Conservation (phyloP, 2,113 vertebrate genomes). For the Colossoma macropomum region DNA sequence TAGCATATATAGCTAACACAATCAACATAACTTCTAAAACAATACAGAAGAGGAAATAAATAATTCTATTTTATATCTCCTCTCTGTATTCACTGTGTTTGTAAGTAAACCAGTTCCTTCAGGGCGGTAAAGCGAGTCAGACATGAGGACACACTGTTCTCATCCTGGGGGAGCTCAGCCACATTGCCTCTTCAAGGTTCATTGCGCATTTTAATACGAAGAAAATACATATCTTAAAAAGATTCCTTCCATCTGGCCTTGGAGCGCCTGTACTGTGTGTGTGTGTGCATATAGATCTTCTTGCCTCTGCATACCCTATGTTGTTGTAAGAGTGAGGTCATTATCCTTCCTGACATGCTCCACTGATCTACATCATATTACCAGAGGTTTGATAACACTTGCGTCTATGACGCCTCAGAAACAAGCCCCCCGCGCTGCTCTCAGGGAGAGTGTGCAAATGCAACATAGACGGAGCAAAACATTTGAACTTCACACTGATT, state of each 20-base stretch:
- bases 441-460: not conserved
- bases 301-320: slow-evolving; percentile 24
- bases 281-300: not conserved
- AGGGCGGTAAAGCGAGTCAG: slow-evolving; percentile 1
- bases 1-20: not conserved
- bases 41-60: not conserved
- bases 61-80: not conserved
- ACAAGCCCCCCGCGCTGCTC: not conserved
- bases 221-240: slow-evolving; percentile 57
- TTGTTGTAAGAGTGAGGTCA: slow-evolving; percentile 55
- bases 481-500: not conserved
- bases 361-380: slow-evolving; percentile 67
- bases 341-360: slow-evolving; percentile 71
- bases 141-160: slow-evolving; percentile 49
- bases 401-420: slow-evolving; percentile 14
- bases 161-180: slow-evolving; percentile 55
- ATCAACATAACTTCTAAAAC: not conserved
- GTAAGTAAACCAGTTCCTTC: slow-evolving; percentile 28
- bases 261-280: slow-evolving; percentile 41
- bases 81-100: not conserved
- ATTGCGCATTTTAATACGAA: slow-evolving; percentile 53
- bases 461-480: slow-evolving; percentile 13
- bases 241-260: slow-evolving; percentile 59
- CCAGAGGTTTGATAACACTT: slow-evolving; percentile 60
- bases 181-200: slow-evolving; percentile 61